Evolutionary conservation across 2,113 vertebrate genomes (phyloP), one percentile per base, ranked within the genome.

Genomic region (Corythoichthys haematopterus): DNA sequence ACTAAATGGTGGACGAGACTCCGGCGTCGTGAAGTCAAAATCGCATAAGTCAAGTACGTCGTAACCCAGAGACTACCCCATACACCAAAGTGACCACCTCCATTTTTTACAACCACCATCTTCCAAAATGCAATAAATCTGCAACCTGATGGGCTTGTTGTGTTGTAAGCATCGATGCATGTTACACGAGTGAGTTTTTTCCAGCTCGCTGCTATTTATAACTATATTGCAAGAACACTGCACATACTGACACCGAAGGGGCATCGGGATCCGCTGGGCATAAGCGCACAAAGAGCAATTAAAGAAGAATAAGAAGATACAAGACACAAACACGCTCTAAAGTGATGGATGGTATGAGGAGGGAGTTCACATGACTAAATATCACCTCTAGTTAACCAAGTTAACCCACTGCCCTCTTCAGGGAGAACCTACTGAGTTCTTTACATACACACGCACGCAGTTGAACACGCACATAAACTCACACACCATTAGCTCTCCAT

Each of bases 161-260:
- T 80, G 83, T 84, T 79, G 86, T 88, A 89, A 89, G 84, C 60
- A 74, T 80, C 79, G 87, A 89, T 89, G 90, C 87, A 91, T 87
- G 80, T 80, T 76, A 81, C 72, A 81, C 79, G 76, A 87, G 83
- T 85, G 86, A 85, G 83, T 79, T 74, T 82, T 28, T 81, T 75
- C 81, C 77, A 69, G 76, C 85, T 84, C 85, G 83, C 79, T 85
- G 76, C 73, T 82, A 88, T 89, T 89, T 88, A 88, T 89, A 88
- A 88, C 89, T 35, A 57, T 88, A 86, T 88, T 87, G 81, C 82
- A 85, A 84, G 75, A 87, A 87, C 69, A 77, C 76, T 81, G 84
- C 81, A 78, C 80, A 81, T 68, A 58, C 80, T 82, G 82, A 87
- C 80, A 82, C 77, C 68, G 66, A 70, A 72, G 45, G 70, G 78